These are phyloP conservation scores for Calliphora vicina DNA, from an alignment of 1,140 invertebrate species.

Conservation along the genomic window DNA sequence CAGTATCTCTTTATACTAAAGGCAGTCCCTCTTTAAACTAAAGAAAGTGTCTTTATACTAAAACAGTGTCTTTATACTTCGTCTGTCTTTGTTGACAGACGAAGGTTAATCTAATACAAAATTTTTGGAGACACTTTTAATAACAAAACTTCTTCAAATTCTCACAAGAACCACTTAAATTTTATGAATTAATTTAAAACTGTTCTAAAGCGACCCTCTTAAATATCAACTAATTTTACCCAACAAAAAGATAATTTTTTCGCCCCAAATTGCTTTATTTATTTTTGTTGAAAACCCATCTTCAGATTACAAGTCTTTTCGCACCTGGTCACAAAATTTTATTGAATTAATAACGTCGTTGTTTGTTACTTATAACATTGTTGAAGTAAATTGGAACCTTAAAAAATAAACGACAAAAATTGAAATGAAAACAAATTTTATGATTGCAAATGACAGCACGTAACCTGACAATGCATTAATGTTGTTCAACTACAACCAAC, in stretches of 20 bases:
- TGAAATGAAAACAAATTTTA: neutral
- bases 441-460: conserved; percentile 10
- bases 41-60: too few species aligned
- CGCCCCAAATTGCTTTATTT: neutral
- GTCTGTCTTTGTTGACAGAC: too few species aligned
- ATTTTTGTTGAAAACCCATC: neutral
- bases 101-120: too few species aligned
- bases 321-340: neutral
- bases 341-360: neutral
- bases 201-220: neutral
- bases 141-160: too few species aligned
- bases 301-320: neutral
- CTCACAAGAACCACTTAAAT: neutral
- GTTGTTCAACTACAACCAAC: neutral
- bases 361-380: neutral
- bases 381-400: neutral
- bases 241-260: neutral
- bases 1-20: too few species aligned
- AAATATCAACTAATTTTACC: neutral
- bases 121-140: too few species aligned
- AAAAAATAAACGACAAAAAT: neutral
- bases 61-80: too few species aligned
- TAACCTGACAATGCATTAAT: neutral
- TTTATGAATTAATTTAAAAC: neutral
- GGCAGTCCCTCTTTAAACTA: too few species aligned